These are phyloP conservation scores for Callocephalon fimbriatum DNA, from an alignment of 2,113 vertebrate species.

Conservation along the genomic window DNA sequence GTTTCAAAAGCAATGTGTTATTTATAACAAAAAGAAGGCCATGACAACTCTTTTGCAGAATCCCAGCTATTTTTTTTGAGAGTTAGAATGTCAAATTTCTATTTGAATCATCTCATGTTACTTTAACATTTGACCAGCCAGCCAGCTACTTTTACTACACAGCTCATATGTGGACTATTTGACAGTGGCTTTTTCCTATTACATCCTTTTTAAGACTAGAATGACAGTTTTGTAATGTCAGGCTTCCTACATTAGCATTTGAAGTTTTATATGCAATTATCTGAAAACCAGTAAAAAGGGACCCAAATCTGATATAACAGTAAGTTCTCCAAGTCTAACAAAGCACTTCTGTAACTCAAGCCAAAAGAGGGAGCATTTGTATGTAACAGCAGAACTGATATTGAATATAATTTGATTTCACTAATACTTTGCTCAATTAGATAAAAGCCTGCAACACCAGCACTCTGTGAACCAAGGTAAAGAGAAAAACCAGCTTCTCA, in stretches of 20 bases:
- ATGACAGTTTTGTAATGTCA: not conserved
- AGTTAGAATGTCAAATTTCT: not conserved
- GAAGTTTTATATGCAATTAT: not conserved
- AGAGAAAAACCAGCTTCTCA: not conserved
- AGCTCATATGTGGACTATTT: not conserved
- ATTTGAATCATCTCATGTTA: not conserved
- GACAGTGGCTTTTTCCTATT: not conserved
- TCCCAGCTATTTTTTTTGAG: not conserved
- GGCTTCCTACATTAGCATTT: not conserved
- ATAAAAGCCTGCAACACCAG: not conserved
- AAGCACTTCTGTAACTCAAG: not conserved
- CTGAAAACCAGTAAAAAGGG: not conserved
- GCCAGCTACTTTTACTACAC: not conserved
- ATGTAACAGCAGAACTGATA: not conserved
- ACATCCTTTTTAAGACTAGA: not conserved
- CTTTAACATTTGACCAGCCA: not conserved
- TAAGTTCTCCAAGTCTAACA: not conserved
- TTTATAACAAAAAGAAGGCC: not conserved
- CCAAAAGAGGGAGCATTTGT: not conserved
- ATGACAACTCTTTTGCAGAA: not conserved
- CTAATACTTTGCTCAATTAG: not conserved
- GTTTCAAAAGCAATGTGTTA: not conserved
- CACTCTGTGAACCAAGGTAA: not conserved
- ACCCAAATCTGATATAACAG: not conserved
- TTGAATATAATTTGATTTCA: not conserved